phyloP scores from a whole-genome alignment of 2,888 invertebrate species.

The Hedya salicella region DNA sequence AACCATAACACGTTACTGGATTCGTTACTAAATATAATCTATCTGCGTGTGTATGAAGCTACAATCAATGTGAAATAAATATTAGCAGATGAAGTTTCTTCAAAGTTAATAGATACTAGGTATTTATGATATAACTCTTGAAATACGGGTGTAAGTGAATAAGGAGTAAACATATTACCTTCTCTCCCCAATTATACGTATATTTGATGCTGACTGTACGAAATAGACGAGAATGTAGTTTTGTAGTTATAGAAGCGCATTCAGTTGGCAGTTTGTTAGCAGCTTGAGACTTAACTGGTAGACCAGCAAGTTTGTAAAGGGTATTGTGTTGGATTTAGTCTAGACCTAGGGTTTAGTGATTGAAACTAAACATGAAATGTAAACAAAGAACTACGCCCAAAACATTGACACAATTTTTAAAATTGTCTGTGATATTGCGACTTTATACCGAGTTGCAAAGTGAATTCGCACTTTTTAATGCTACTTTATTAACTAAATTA shows the following conservation, averaged over 20 bases:
- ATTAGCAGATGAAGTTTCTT: too few species aligned
- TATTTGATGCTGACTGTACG: too few species aligned
- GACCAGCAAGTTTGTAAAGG: not conserved
- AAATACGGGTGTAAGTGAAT: too few species aligned
- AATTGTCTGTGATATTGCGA: constrained; percentile 76
- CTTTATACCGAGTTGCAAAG: constrained; percentile 62
- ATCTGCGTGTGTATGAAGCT: not conserved
- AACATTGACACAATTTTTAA: constrained; percentile 46
- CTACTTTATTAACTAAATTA: constrained; percentile 42
- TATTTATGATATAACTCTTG: too few species aligned
- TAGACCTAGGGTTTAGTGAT: not conserved
- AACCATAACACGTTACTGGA: not conserved
- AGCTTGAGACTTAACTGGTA: too few species aligned
- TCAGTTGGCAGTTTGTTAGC: too few species aligned
- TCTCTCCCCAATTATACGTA: too few species aligned
- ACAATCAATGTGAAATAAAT: not conserved
- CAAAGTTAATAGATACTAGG: too few species aligned
- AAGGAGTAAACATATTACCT: too few species aligned
- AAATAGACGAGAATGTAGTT: too few species aligned
- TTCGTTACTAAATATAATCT: too few species aligned
- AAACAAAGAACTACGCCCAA: constrained; percentile 40
- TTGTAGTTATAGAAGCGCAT: too few species aligned
- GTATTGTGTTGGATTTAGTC: not conserved
- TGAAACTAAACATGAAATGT: constrained; percentile 26
- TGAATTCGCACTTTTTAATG: constrained; percentile 47